Evolutionary conservation across 2,888 invertebrate genomes (phyloP).

Genomic region (Latheticus oryzae): DNA sequence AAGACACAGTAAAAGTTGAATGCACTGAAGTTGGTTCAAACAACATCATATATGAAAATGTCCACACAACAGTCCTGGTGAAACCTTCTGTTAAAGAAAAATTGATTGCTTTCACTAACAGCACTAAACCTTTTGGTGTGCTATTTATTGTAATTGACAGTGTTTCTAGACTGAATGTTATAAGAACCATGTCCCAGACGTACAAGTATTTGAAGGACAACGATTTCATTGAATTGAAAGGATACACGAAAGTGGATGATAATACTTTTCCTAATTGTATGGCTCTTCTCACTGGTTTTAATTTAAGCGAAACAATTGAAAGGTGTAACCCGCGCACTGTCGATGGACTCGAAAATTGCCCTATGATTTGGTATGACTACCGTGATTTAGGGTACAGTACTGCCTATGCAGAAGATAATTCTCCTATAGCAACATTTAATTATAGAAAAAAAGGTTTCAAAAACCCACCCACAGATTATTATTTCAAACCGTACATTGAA

Average conservation of each 20-base stretch:
- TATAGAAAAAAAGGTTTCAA: slow-evolving; percentile 78
- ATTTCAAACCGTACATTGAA: slow-evolving; percentile 78
- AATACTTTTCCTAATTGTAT: slow-evolving; percentile 92
- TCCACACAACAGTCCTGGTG: slow-evolving; percentile 67
- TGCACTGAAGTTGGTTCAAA: too few relatives aligned
- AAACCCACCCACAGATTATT: slow-evolving; percentile 83
- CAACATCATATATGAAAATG: slow-evolving; percentile 67
- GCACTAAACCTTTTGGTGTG: slow-evolving; percentile 1
- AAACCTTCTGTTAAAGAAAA: slow-evolving; percentile 1
- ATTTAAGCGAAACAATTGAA: slow-evolving; percentile 62
- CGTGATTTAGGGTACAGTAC: slow-evolving; percentile 79
- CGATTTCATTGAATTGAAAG: slow-evolving; percentile 54
- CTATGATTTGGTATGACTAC: slow-evolving; percentile 83
- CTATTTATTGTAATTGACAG: slow-evolving; percentile 77
- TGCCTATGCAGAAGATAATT: slow-evolving; percentile 83
- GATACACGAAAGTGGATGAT: slow-evolving; percentile 77
- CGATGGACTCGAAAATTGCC: slow-evolving; percentile 74
- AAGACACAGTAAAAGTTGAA: slow-evolving; percentile 68
- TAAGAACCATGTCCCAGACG: slow-evolving; percentile 80
- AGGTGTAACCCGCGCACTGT: slow-evolving; percentile 65
- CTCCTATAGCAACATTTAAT: slow-evolving; percentile 79
- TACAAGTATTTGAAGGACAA: slow-evolving; percentile 72
- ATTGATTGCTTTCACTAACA: neutral
- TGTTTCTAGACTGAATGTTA: slow-evolving; percentile 81
- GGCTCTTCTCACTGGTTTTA: slow-evolving; percentile 79